Evolutionary conservation across 2,888 invertebrate genomes (phyloP), one percentile per base, ranked within the genome.

Genomic region (Rugalucina vietnamica): DNA sequence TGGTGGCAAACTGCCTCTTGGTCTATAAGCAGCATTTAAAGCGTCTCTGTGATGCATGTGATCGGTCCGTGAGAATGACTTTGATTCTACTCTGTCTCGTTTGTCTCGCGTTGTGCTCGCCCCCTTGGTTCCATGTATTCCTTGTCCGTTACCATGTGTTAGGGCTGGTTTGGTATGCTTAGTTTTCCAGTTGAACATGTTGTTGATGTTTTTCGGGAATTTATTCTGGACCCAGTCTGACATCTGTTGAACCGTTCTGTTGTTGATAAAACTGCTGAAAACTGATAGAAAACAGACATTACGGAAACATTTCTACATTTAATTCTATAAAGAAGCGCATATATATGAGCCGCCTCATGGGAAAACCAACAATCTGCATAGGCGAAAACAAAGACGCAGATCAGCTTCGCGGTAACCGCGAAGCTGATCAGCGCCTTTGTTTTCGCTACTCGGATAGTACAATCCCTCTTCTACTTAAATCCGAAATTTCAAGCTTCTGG

Each of bases 221-320:
- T 88, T 91, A 70, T 81, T 85, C 34, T 87, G 88, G 0, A 92
- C 89, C 91, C 91, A 91, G 65, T 91, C 89, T 1, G 91, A 87
- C 91, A 92, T 92, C 81, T 82, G 89, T 77, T 87, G 79, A 34
- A 85, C 54, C n/a, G 75, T 27, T 27, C 50, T 32, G 24, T 54
- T 76, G 21, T 29, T 78, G 21, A 85, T 75, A 21, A 85, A 36
- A 18, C 76, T 75, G 34, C n/a, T 4, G 39, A 85, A 76, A 14
- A 71, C 80, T 81, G 54, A 29, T 77, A 78, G 21, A 24, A 39
- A 81, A 65, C 10, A 57, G n/a, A n/a, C n/a, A n/a, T n/a, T n/a
- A n/a, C n/a, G n/a, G n/a, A n/a, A n/a, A n/a, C n/a, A n/a, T n/a
- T n/a, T n/a, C n/a, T n/a, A n/a, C n/a, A n/a, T n/a, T n/a, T n/a